A percentile compares a stretch with the other conserved stretches of the same genome.
These are phyloP conservation scores for Physocephala rufipes DNA, from an alignment of 2,888 invertebrate genomes.

Conservation along the genomic window DNA sequence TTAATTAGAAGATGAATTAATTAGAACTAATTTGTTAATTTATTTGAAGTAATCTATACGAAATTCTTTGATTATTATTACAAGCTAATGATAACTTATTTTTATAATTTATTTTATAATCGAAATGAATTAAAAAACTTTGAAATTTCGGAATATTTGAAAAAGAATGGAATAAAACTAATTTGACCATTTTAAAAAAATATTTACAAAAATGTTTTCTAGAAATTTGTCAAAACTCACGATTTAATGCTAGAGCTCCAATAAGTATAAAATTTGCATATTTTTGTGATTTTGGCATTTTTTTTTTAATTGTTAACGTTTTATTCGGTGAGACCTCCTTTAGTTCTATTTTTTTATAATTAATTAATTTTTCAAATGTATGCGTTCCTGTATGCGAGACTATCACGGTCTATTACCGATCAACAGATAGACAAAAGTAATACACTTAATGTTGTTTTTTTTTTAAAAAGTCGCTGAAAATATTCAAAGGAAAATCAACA, in stretches of 20 bases:
- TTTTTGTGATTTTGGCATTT: conserved; percentile 30
- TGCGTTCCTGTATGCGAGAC: neutral
- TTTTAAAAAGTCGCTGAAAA: neutral
- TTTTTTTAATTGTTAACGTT: neutral
- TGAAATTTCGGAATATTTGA: too few species aligned
- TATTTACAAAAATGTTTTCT: neutral
- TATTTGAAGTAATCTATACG: too few species aligned
- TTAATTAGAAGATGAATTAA: too few species aligned
- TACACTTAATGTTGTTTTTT: neutral
- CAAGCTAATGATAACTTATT: too few species aligned
- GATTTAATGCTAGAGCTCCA: neutral
- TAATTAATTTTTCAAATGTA: conserved; percentile 6
- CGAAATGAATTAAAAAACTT: too few species aligned
- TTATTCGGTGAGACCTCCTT: neutral
- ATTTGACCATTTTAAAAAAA: conserved; percentile 2
- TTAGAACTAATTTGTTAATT: too few species aligned
- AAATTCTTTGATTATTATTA: too few species aligned
- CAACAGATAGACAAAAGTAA: neutral
- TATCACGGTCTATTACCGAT: neutral
- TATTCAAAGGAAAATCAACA: neutral
- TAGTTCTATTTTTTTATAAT: neutral
- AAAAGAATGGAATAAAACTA: too few species aligned
- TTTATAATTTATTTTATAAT: too few species aligned
- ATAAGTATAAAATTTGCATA: neutral
- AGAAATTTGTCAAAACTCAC: conserved; percentile 17